Evolutionary conservation across 2,888 invertebrate genomes (phyloP), one percentile per base, ranked within the genome.

Genomic region (Brachycybe producta): DNA sequence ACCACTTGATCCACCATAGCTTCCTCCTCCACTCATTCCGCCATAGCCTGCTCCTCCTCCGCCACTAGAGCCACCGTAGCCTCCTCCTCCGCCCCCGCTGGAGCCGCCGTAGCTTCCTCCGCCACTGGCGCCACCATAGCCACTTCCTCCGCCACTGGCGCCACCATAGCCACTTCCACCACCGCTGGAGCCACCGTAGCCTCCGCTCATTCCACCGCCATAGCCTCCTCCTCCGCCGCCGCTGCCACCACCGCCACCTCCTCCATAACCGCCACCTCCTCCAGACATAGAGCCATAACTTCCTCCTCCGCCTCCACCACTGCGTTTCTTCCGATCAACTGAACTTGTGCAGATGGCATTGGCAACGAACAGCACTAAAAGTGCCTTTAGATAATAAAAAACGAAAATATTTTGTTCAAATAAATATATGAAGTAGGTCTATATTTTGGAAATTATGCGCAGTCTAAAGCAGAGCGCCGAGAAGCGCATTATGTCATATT

Each of bases 251-350:
- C 43, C 43, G 3, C 43, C 24, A 21, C 41, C 41, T 1, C 41
- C 41, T 3, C 41, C 27, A 15, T 26, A 11, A 8, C 43, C 43
- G 28, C 43, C 43, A 3, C 43, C 43, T 15, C 43, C 43, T 13
- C 43, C 28, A 15, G 43, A 43, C 43, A 43, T 43, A 30, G 28
- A 27, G 26, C 43, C 43, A n/a, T 43, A 43, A 27, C 43, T 43
- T 13, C 43, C 42, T 3, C 42, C 42, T 3, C 41, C 42, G 17
- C 43, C 43, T 8, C 38, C 38, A 43, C 43, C 30, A 4, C 43
- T n/a, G 13, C 43, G n/a, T 27, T 24, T 27, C 2, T 30, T 24
- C 17, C 30, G 27, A 17, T 27, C 30, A 4, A 26, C 43, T 13
- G 43, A n/a, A n/a, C n/a, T 15, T 4, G 43, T 30, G 28, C 30